Evolutionary conservation across 1,140 invertebrate species (phyloP).

Genomic region (Zophobas morio): DNA sequence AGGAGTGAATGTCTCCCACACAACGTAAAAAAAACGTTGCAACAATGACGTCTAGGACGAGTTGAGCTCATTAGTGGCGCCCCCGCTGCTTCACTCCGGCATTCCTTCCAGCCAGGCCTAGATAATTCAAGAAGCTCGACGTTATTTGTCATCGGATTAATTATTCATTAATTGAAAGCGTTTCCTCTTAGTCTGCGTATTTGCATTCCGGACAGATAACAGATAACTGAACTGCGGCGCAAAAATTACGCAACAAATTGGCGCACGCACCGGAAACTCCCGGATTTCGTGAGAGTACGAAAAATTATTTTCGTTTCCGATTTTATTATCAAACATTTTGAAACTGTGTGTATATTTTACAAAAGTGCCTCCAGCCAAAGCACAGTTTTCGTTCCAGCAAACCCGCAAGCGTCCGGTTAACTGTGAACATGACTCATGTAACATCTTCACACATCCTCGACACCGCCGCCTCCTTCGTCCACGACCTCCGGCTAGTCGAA

Average conservation of each 20-base stretch:
- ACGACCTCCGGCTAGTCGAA: no score
- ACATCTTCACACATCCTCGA: neutral
- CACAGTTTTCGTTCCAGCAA: no score
- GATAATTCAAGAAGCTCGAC: slow-evolving; percentile 37
- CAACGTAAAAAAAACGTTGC: slow-evolving; percentile 48
- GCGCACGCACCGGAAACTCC: no score
- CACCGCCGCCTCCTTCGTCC: neutral
- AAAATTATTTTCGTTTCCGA: no score
- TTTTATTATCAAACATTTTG: no score
- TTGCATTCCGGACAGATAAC: neutral
- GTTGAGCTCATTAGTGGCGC: slow-evolving; percentile 52
- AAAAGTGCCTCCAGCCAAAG: no score
- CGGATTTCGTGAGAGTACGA: no score
- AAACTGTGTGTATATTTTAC: no score
- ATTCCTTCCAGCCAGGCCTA: slow-evolving; percentile 16
- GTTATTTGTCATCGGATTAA: slow-evolving; percentile 24
- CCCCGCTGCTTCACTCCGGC: slow-evolving; percentile 45
- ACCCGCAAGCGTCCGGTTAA: neutral
- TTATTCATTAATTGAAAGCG: slow-evolving; percentile 28
- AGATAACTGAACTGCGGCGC: no score
- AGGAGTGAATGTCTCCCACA: slow-evolving; percentile 53
- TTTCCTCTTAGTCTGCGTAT: neutral
- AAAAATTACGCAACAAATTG: no score
- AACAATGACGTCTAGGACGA: slow-evolving; percentile 49
- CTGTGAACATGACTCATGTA: slow-evolving; percentile 22